Percentiles rank a stretch among this genome's conserved stretches.
phyloP scores from a whole-genome alignment of 2,888 invertebrate species.

The Prosapia bicincta region DNA sequence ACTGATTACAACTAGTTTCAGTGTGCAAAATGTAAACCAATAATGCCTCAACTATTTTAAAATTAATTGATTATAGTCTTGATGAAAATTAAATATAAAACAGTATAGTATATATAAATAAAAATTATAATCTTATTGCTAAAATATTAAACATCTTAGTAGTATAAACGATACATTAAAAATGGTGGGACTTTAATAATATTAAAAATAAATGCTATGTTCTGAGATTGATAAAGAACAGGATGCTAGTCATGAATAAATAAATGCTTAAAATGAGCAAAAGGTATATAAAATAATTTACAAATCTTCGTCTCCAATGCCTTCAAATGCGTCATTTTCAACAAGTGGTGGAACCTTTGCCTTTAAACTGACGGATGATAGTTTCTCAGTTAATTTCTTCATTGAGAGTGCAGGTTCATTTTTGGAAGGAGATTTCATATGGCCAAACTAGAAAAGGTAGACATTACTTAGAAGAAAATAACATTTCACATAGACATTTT shows the following conservation, averaged over 20 bases:
- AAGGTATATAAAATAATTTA: slow-evolving; percentile 46
- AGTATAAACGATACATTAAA: background rate
- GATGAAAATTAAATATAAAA: no score
- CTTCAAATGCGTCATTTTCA: slow-evolving; percentile 91
- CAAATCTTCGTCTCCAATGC: slow-evolving; percentile 92
- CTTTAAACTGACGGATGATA: slow-evolving; percentile 47
- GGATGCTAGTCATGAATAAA: background rate
- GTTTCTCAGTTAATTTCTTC: slow-evolving; percentile 67
- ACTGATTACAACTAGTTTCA: no score
- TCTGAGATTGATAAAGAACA: background rate
- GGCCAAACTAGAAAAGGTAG: slow-evolving; percentile 55
- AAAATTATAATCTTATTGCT: background rate
- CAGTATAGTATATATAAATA: no score
- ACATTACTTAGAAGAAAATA: no score
- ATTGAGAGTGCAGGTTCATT: slow-evolving; percentile 70
- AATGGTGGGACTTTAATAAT: background rate
- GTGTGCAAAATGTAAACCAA: background rate
- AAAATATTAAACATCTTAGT: background rate
- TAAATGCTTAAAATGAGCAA: slow-evolving; percentile 16
- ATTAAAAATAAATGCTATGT: background rate
- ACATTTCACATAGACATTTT: no score
- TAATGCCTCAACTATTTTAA: background rate
- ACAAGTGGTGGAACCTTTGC: slow-evolving; percentile 48
- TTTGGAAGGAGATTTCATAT: slow-evolving; percentile 50
- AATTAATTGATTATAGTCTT: no score